Evolutionary conservation across 2,797 vertebrate genomes (phyloP).

Genomic region (Microctenopoma steveboyesi): DNA sequence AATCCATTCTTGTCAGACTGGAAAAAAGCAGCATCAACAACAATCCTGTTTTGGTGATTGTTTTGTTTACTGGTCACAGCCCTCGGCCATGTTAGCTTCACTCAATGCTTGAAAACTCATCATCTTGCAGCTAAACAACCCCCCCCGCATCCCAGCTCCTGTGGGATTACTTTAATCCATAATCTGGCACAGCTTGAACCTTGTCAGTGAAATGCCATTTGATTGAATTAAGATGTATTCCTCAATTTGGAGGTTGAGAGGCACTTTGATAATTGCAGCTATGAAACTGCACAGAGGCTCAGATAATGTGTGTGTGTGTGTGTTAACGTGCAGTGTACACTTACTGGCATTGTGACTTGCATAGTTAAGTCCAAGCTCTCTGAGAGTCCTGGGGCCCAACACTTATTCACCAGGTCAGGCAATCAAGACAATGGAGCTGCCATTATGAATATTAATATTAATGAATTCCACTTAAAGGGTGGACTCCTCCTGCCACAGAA

Average conservation of each 20-base stretch:
- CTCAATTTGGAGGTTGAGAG: slow-evolving; percentile 54
- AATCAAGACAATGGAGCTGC: slow-evolving; percentile 70
- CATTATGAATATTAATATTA: slow-evolving; percentile 72
- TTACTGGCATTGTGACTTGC: slow-evolving; percentile 22
- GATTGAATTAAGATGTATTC: slow-evolving; percentile 68
- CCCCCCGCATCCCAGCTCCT: slow-evolving; percentile 20
- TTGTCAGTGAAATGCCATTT: slow-evolving; percentile 64
- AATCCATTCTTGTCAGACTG: slow-evolving; percentile 37
- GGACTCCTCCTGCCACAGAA: slow-evolving; percentile 12
- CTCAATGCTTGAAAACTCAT: slow-evolving; percentile 62
- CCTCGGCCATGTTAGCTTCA: slow-evolving; percentile 24
- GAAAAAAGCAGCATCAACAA: slow-evolving; percentile 50
- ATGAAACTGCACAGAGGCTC: slow-evolving; percentile 24
- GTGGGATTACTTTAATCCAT: slow-evolving; percentile 82
- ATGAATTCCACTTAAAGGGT: slow-evolving; percentile 39
- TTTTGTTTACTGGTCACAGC: slow-evolving; percentile 47
- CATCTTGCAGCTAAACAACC: slow-evolving; percentile 34
- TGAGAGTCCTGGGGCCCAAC: slow-evolving; percentile 28
- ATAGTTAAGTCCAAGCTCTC: slow-evolving; percentile 19
- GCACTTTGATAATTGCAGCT: slow-evolving; percentile 77
- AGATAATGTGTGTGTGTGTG: slow-evolving; percentile 25
- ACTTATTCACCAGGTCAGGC: slow-evolving; percentile 46
- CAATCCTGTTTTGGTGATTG: slow-evolving; percentile 58
- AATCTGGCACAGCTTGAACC: slow-evolving; percentile 67
- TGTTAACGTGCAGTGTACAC: slow-evolving; percentile 32